Conservation (phyloP, 2,113 vertebrate genomes). For the Rhea pennata region DNA sequence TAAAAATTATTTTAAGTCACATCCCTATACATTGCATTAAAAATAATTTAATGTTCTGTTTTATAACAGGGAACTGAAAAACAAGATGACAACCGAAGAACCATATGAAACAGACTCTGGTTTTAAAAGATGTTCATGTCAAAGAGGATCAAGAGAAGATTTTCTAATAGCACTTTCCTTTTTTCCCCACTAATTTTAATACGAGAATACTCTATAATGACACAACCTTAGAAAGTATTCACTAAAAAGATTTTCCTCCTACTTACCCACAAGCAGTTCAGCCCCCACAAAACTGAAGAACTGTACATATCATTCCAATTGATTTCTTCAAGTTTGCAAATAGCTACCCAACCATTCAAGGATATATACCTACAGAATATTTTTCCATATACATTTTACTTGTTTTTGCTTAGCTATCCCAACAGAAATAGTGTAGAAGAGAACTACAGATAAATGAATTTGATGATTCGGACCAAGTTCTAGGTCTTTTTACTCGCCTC, state of each 20-base stretch:
- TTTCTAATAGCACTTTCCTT: not conserved
- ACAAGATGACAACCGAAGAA: not conserved
- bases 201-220: not conserved
- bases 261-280: slow-evolving; percentile 51
- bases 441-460: not conserved
- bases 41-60: slow-evolving; percentile 6
- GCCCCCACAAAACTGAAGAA: slow-evolving; percentile 55
- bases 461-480: not conserved
- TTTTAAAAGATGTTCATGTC: not conserved
- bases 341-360: slow-evolving; percentile 14
- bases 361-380: slow-evolving; percentile 33
- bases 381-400: slow-evolving; percentile 10
- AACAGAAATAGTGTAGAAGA: not conserved
- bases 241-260: slow-evolving; percentile 39
- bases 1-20: not conserved
- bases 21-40: not conserved
- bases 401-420: not conserved
- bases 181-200: not conserved
- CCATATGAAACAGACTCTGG: not conserved
- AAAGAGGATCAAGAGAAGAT: not conserved
- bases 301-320: slow-evolving; percentile 13
- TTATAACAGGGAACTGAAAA: not conserved
- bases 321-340: slow-evolving; percentile 60
- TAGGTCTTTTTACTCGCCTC: not conserved
- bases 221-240: not conserved